Conservation (phyloP, 1,140 invertebrate genomes). For the Pomphorhynchus laevis region DNA sequence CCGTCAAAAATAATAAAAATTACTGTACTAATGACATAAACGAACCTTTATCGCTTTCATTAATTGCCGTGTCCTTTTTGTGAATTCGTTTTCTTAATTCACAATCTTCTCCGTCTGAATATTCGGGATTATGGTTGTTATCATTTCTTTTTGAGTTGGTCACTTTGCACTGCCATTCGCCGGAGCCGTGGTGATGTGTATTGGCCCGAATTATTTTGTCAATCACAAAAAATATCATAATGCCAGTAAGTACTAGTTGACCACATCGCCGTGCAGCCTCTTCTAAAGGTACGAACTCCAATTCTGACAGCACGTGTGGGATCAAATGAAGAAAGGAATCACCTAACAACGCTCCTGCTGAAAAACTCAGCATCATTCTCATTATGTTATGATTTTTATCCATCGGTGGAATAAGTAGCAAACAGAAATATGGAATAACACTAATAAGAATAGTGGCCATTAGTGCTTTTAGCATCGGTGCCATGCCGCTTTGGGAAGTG, state of each 20-base stretch:
- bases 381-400: conserved; percentile 34
- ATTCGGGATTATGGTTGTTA: conserved; percentile 25
- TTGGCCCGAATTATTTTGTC: conserved; percentile 61
- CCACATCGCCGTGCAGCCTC: conserved; percentile 21
- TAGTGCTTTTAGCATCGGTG: conserved; percentile 17
- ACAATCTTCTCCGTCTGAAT: conserved; percentile 14
- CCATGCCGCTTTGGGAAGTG: conserved; percentile 9
- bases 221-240: conserved; percentile 50
- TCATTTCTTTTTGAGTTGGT: conserved; percentile 21
- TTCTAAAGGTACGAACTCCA: conserved; percentile 12
- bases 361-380: conserved; percentile 59
- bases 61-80: background rate
- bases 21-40: too few species aligned
- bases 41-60: too few species aligned
- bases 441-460: conserved; percentile 58
- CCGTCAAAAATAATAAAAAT: too few species aligned
- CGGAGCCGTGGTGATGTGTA: conserved; percentile 27
- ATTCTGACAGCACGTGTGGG: conserved; percentile 44
- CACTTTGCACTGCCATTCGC: background rate
- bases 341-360: conserved; percentile 58
- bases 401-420: conserved; percentile 63
- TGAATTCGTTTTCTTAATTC: conserved; percentile 10
- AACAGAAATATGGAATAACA: conserved; percentile 53
- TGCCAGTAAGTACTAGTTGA: conserved; percentile 52
- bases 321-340: conserved; percentile 84